phyloP scores from a whole-genome alignment of 2,113 vertebrate species.

The Lontra canadensis region DNA sequence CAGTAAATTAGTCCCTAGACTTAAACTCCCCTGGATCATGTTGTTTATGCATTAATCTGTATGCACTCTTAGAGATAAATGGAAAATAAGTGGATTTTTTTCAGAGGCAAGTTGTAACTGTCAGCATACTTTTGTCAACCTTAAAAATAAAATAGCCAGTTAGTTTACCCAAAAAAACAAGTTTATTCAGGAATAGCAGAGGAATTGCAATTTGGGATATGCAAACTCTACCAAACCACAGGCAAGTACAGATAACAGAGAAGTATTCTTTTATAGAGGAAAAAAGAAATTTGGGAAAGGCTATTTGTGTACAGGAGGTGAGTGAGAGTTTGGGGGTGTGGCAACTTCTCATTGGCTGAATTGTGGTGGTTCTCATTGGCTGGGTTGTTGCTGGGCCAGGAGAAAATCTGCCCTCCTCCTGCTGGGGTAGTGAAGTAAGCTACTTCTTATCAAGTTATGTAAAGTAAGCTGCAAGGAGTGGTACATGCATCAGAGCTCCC shows the following conservation, averaged over 20 bases:
- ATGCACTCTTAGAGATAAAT: constrained; percentile 56
- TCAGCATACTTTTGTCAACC: constrained; percentile 19
- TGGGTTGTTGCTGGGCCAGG: background rate
- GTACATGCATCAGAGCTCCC: background rate
- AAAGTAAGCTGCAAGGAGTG: background rate
- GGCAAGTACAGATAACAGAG: background rate
- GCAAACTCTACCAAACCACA: background rate
- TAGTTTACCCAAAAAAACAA: background rate
- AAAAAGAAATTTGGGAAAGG: background rate
- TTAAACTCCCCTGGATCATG: constrained; percentile 56
- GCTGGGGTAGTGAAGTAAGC: background rate
- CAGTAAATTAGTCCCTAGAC: constrained; percentile 77
- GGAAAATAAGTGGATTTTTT: constrained; percentile 55
- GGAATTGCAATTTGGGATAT: background rate
- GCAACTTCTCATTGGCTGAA: background rate
- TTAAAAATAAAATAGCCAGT: background rate
- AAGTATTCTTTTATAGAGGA: background rate
- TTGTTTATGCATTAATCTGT: constrained; percentile 64
- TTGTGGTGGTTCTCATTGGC: background rate
- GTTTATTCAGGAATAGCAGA: background rate
- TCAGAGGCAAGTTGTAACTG: background rate
- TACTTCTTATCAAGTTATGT: background rate
- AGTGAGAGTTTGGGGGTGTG: background rate
- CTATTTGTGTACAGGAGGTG: background rate
- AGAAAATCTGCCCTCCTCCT: background rate